Base-by-base conservation (phyloP, 2,888 invertebrate species). In the Archaeoteleia sp. region DNA sequence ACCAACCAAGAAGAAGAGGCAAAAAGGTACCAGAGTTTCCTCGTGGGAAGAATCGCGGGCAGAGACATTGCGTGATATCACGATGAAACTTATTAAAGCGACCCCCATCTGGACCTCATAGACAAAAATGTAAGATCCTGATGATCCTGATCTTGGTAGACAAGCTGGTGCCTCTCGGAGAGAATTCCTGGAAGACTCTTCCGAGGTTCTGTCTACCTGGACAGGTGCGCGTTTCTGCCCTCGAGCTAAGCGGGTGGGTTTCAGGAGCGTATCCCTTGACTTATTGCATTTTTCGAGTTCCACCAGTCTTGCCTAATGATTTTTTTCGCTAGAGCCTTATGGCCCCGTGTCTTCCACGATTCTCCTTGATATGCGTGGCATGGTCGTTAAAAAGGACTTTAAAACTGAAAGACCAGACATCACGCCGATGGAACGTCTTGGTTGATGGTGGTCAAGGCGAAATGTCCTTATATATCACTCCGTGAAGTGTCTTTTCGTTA, bases 121-220 rank as follows among this genome's bases (percentile, higher is more conserved):
- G 80, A 81, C 76, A 78, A 81, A 80, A 76, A 74, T 72, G 71
- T 42, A 74, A 71, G 76, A 74, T 78, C 76, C 70, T 74, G 79
- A 79, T 81, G 80, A 82, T 81, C 76, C 80, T 80, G 83, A 82
- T 82, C 72, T 70, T 72, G 74, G 82, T 76, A 84, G 84, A 84
- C 84, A 81, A 78, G 76, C 75, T 76, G 84, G 84, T 81, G 83
- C 82, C 84, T 74, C 70, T 70, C 74, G 54, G 67, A 68, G 71
- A 70, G 63, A 72, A 82, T 84, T 84, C 83, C 70, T 75, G 78
- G 83, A 84, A 84, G 74, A 73, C 51, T 74, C 60, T 49, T 51
- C 65, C 72, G 69, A 69, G 70, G 71, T 74, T 76, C 77, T 74
- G 71, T 79, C 78, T 83, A 83, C 81, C 82, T 83, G 82, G 80